Base-by-base conservation (phyloP, 2,797 vertebrate genomes). In the Mareca penelope region DNA sequence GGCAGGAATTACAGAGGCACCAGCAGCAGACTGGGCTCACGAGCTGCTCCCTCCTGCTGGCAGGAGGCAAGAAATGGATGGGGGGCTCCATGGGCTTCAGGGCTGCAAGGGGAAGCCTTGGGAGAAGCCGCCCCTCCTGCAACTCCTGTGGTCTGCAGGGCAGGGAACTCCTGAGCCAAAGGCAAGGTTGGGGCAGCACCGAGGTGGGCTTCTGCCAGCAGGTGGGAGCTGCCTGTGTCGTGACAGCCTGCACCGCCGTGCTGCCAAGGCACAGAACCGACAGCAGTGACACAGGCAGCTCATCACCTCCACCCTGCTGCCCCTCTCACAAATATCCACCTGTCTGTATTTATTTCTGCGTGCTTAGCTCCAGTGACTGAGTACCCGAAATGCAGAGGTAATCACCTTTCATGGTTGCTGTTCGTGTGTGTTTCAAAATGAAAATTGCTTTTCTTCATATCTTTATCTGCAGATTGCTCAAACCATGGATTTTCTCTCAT, bases 211-310 rank as follows among this genome's bases (percentile, higher is more conserved):
- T 26, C 24, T 50, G 48, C 22, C 18, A 24, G 16, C 23, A 18
- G 24, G 7, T 7, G 6, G 16, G 26, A 46, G 26, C 31, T 33
- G 50, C 35, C 46, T 10, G 24, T 17, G 35, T 29, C 10, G 46
- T 9, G 24, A 10, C 23, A 13, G 17, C 24, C 12, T 26, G 55
- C 31, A 21, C 22, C 23, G 5, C 29, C 3, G 10, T 10, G 31
- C 53, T 14, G 29, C 52, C 17, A 4, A n/a, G 12, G 39, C 11
- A 31, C 23, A 2, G 8, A 39, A 7, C 39, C 31, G 7, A 48
- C 7, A 13, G 22, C 46, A 24, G 22, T 8, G 46, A 10, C 16
- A 10, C 0, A 2, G 31, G 35, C 77, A 15, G n/a, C 15, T 26
- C 69, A 61, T 26, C 69, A 61, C 50, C 50, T 14, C 26, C 19